A percentile compares a stretch with the other conserved stretches of the same genome.
Evolutionary conservation across 2,113 vertebrate genomes (phyloP).

Genomic region (Damaliscus lunatus): DNA sequence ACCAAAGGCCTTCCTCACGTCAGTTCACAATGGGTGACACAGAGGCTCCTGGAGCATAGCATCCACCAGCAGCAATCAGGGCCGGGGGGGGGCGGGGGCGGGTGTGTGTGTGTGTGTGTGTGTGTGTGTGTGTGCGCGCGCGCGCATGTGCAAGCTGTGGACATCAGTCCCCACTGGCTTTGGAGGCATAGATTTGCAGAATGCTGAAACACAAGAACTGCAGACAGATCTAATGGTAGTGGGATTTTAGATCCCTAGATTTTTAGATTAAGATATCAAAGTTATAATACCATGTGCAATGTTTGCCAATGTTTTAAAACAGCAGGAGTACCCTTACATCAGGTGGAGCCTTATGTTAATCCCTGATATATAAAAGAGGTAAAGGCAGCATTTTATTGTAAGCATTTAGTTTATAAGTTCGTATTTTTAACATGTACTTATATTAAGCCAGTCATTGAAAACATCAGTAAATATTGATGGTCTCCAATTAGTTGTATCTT

Average conservation of each 20-base stretch:
- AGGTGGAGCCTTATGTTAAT: not conserved
- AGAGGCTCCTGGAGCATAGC: not conserved
- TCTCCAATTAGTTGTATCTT: not conserved
- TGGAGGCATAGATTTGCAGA: not conserved
- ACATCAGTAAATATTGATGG: not conserved
- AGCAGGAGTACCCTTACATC: not conserved
- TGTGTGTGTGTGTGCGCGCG: too few species aligned
- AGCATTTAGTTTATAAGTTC: not conserved
- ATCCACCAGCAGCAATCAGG: too few species aligned
- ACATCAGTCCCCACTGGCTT: not conserved
- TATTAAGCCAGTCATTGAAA: not conserved
- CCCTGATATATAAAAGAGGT: not conserved
- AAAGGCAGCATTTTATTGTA: not conserved
- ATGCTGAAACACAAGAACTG: not conserved
- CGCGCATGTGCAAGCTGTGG: not conserved
- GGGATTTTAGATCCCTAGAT: not conserved
- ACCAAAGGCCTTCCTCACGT: not conserved
- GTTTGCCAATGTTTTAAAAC: not conserved
- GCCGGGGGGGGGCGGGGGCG: not conserved
- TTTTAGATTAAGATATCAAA: not conserved
- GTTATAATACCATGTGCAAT: not conserved
- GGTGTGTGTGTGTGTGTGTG: not conserved
- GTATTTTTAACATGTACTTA: not conserved
- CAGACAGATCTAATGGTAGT: not conserved
- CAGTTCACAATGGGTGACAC: not conserved